Percentiles rank a stretch among this genome's conserved stretches.
Conservation (phyloP, 2,888 invertebrate species). For the Hedya salicella region DNA sequence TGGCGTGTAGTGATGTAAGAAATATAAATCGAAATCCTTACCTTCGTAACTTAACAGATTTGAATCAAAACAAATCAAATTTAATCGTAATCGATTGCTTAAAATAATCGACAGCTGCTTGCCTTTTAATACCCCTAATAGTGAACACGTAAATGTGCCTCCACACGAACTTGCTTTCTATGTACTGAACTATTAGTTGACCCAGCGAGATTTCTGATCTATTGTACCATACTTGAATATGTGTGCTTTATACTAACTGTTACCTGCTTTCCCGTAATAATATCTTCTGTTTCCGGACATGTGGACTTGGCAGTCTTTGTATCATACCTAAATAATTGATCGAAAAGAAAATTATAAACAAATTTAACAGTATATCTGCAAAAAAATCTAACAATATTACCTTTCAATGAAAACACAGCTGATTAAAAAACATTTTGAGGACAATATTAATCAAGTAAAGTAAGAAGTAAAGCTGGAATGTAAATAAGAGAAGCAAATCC, state of each 20-base stretch:
- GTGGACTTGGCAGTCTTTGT: conserved; percentile 65
- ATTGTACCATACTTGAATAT: conserved; percentile 55
- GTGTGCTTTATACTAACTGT: conserved; percentile 55
- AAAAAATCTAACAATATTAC: not conserved
- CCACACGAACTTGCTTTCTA: conserved; percentile 55
- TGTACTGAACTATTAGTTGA: conserved; percentile 54
- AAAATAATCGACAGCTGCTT: conserved; percentile 55
- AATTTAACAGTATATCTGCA: not conserved
- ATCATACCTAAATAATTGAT: not conserved
- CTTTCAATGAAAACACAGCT: too few species aligned
- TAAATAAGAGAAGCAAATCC: too few species aligned
- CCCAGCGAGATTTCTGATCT: conserved; percentile 50
- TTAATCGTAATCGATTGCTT: not conserved
- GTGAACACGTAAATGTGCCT: conserved; percentile 57
- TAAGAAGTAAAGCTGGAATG: too few species aligned
- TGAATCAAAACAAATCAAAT: too few species aligned
- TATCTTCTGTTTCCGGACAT: conserved; percentile 65
- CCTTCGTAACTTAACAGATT: too few species aligned
- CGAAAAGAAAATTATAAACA: not conserved
- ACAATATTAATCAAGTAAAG: too few species aligned
- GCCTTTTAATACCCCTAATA: conserved; percentile 49
- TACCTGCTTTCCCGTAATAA: conserved; percentile 73
- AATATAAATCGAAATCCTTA: too few species aligned
- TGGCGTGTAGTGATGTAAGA: too few species aligned
- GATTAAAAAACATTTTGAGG: too few species aligned